Evolutionary conservation across 2,113 vertebrate species (phyloP).

Genomic region (Penelope pileata): DNA sequence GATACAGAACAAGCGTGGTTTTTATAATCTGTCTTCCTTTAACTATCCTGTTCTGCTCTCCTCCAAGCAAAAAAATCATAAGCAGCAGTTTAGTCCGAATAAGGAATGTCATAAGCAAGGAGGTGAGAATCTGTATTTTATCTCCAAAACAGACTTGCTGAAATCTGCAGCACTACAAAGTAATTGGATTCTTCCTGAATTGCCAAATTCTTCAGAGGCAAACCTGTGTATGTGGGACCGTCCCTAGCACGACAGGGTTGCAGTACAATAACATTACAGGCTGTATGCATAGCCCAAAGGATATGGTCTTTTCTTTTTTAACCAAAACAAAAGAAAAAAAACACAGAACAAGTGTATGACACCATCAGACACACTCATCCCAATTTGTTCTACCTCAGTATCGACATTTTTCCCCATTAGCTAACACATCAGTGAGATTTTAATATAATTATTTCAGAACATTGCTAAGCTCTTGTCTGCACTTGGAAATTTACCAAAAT

Average conservation of each 20-base stretch:
- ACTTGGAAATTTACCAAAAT: conserved; percentile 56
- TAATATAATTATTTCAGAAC: conserved; percentile 50
- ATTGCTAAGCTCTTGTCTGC: not conserved
- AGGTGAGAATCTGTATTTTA: not conserved
- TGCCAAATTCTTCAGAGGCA: not conserved
- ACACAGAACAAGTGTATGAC: not conserved
- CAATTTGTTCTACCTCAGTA: not conserved
- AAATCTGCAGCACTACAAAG: not conserved
- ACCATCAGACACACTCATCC: not conserved
- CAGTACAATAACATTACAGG: not conserved
- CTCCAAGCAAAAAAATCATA: not conserved
- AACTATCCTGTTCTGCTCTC: not conserved
- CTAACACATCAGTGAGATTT: conserved; percentile 8
- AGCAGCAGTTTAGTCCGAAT: not conserved
- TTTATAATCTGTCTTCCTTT: not conserved
- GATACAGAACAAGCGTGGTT: not conserved
- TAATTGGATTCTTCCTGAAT: not conserved
- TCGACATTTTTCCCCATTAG: conserved; percentile 37
- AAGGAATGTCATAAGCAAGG: not conserved
- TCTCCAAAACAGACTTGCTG: conserved; percentile 3
- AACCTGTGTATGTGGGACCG: not conserved
- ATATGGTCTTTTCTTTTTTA: not conserved
- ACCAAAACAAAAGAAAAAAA: not conserved
- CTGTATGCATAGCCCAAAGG: not conserved
- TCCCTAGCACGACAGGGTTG: not conserved